These are phyloP conservation scores for Mactromeris polynyma DNA, from an alignment of 2,888 invertebrate species.

Conservation along the genomic window DNA sequence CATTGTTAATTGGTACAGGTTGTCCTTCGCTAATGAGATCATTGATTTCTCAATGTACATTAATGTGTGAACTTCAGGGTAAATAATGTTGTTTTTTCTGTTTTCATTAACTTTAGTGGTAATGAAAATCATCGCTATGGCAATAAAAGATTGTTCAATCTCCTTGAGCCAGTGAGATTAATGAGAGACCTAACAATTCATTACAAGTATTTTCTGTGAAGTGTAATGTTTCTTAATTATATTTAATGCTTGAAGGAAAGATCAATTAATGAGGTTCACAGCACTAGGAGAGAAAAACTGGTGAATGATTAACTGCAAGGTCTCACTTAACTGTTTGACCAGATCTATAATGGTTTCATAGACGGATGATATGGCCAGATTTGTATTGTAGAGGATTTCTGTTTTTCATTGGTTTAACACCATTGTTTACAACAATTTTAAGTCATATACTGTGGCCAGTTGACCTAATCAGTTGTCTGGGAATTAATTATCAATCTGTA, in stretches of 20 bases:
- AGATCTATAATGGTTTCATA: neutral
- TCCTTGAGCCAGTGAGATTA: neutral
- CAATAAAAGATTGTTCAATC: constrained; percentile 7
- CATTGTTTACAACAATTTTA: no score
- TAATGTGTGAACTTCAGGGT: neutral
- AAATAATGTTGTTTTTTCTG: constrained; percentile 7
- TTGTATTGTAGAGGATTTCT: no score
- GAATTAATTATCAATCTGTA: no score
- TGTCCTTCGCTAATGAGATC: neutral
- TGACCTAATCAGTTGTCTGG: no score
- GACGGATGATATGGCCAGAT: no score
- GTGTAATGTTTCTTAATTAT: constrained; percentile 10
- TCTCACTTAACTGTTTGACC: neutral
- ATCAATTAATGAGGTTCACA: constrained; percentile 7
- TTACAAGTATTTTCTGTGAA: constrained; percentile 1
- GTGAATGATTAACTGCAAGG: neutral
- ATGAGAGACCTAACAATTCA: neutral
- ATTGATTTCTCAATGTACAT: neutral
- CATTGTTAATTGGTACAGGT: neutral
- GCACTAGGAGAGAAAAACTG: neutral
- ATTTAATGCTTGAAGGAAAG: constrained; percentile 6
- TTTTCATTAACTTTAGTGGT: neutral
- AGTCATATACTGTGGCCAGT: no score
- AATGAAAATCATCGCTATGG: constrained; percentile 5
- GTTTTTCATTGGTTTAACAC: no score